phyloP scores from a whole-genome alignment of 2,797 vertebrate species.

The Simalia tracyae region DNA sequence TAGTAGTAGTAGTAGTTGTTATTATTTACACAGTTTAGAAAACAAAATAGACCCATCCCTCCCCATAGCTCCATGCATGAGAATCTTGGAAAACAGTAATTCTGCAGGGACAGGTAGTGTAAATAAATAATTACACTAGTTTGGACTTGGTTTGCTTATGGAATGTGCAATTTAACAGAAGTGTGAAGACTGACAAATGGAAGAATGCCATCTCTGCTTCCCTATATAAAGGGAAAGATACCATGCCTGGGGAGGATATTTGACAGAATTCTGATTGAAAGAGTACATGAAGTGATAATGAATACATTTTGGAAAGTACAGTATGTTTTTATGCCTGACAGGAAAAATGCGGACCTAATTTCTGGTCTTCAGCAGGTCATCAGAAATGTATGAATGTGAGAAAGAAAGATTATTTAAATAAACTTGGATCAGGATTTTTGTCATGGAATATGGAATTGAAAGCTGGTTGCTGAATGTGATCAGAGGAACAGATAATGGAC shows the following conservation, averaged over 20 bases:
- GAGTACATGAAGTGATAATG: neutral
- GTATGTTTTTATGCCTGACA: neutral
- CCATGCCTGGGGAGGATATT: neutral
- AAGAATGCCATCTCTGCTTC: neutral
- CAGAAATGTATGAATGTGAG: neutral
- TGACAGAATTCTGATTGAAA: neutral
- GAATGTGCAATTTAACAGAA: neutral
- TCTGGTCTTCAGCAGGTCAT: neutral
- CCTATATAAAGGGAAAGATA: neutral
- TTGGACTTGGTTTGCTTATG: neutral
- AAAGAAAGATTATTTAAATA: neutral
- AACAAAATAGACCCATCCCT: neutral
- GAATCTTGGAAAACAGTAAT: neutral
- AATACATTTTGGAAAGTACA: neutral
- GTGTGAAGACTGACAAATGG: neutral
- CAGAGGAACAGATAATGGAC: neutral
- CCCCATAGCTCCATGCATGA: neutral
- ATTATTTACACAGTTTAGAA: neutral
- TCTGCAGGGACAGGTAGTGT: neutral
- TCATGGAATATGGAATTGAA: neutral
- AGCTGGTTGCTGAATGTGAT: neutral
- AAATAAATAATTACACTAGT: neutral
- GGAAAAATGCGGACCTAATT: neutral
- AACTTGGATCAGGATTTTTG: neutral
- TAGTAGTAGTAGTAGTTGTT: too few relatives aligned